A percentile compares a stretch with the other conserved stretches of the same genome.
Evolutionary conservation across 2,113 vertebrate species (phyloP).

Genomic region (Vimba vimba): DNA sequence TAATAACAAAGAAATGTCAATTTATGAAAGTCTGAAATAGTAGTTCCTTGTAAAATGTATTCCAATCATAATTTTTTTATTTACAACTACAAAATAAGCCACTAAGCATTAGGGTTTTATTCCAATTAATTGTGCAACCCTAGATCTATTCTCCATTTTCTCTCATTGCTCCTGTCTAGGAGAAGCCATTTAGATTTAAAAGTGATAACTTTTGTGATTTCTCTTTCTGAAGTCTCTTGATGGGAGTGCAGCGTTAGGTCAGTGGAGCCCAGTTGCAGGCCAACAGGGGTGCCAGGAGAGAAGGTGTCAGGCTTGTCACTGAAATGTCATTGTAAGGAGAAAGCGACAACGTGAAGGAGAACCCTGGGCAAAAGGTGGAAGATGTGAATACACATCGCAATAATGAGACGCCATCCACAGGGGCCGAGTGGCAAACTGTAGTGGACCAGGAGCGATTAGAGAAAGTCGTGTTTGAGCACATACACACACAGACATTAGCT

Average conservation of each 20-base stretch:
- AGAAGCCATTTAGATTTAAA: not conserved
- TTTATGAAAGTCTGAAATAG: too few relatives aligned
- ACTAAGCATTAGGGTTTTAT: not conserved
- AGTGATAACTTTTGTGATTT: not conserved
- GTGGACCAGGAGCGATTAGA: conserved; percentile 10
- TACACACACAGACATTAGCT: conserved; percentile 30
- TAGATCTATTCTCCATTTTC: not conserved
- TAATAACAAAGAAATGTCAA: too few relatives aligned
- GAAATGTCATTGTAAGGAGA: conserved; percentile 18
- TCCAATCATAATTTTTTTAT: too few relatives aligned
- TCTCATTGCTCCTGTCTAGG: not conserved
- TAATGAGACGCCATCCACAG: conserved; percentile 70
- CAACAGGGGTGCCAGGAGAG: conserved; percentile 4
- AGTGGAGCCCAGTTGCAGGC: not conserved
- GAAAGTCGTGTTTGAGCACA: conserved; percentile 35
- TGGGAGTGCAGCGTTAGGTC: not conserved
- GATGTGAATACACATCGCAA: conserved; percentile 72
- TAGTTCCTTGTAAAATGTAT: too few relatives aligned
- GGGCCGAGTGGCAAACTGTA: conserved; percentile 53
- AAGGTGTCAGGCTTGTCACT: conserved; percentile 28
- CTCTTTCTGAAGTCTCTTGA: not conserved
- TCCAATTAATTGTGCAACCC: not conserved
- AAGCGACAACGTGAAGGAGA: conserved; percentile 4
- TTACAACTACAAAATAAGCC: not conserved
- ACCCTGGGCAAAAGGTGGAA: conserved; percentile 62